Percentiles rank a stretch among this genome's conserved stretches.
Evolutionary conservation across 2,888 invertebrate species (phyloP).

Genomic region (Villa cingulata): DNA sequence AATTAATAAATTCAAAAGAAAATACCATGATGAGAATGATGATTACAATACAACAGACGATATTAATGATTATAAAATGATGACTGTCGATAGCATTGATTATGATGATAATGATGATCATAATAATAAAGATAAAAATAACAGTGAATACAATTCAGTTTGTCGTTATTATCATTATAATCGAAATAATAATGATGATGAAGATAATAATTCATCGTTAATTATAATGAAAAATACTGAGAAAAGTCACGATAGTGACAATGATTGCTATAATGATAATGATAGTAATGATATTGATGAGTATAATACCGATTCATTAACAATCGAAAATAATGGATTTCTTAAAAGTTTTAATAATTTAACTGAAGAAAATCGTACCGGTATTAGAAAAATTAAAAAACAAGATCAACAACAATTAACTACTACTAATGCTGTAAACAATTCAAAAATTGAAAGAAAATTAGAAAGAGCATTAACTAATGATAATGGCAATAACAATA

Average conservation of each 20-base stretch:
- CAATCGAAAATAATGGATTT: conserved; percentile 23
- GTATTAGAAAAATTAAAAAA: background rate
- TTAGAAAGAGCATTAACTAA: no score
- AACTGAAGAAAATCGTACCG: conserved; percentile 1
- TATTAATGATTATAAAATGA: no score
- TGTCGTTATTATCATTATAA: background rate
- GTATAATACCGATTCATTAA: conserved; percentile 9
- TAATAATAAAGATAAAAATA: conserved; percentile 19
- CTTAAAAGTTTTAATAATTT: conserved; percentile 25
- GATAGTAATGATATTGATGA: background rate
- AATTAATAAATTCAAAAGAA: background rate
- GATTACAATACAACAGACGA: no score
- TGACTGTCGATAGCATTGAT: background rate
- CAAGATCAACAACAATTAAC: no score
- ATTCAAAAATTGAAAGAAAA: no score
- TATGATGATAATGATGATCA: background rate
- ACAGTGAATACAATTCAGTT: conserved; percentile 12
- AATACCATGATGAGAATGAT: background rate
- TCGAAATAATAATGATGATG: conserved; percentile 1
- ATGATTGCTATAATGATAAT: background rate
- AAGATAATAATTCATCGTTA: background rate
- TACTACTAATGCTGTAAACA: no score
- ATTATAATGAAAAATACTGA: conserved; percentile 9
- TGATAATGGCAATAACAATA: no score
- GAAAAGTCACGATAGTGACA: conserved; percentile 13